Percentiles rank a stretch among this genome's conserved stretches.
Evolutionary conservation across 2,113 vertebrate species (phyloP).

Genomic region (Trematocara marginatum): DNA sequence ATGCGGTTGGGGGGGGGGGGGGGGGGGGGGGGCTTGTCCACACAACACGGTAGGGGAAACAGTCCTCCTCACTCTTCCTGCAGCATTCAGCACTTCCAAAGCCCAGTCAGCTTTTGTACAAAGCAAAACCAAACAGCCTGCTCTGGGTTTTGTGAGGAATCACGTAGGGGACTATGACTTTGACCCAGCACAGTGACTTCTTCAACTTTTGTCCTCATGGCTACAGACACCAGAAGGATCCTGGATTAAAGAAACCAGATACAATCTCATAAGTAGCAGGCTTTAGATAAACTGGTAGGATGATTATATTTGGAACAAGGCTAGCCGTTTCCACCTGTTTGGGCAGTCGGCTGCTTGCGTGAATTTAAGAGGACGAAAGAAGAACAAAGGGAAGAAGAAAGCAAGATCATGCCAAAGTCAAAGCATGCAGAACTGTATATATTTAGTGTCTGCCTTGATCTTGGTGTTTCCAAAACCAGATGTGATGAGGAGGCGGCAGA

Average conservation of each 20-base stretch:
- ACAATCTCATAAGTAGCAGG: neutral
- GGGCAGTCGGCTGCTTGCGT: fast-evolving
- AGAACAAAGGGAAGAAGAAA: neutral
- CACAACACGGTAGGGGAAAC: neutral
- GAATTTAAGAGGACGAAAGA: neutral
- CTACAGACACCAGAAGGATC: neutral
- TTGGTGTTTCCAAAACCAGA: neutral
- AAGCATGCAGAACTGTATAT: neutral
- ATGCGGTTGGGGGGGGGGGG: too few species aligned
- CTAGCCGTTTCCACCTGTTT: neutral
- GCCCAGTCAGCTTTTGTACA: neutral
- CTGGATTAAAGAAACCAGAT: neutral
- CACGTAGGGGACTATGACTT: neutral
- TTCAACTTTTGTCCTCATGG: neutral
- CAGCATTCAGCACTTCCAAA: neutral
- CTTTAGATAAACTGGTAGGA: neutral
- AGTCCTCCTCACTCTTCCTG: neutral
- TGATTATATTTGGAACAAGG: neutral
- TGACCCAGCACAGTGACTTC: neutral
- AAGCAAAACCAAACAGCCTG: neutral
- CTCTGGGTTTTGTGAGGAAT: neutral
- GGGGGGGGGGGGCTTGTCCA: neutral
- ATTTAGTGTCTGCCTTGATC: neutral
- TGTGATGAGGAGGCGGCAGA: neutral
- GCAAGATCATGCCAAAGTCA: neutral